Evolutionary conservation across 2,113 vertebrate species (phyloP), one percentile per base, ranked within the genome.

Genomic region (Sinocyclocheilus rhinocerous): DNA sequence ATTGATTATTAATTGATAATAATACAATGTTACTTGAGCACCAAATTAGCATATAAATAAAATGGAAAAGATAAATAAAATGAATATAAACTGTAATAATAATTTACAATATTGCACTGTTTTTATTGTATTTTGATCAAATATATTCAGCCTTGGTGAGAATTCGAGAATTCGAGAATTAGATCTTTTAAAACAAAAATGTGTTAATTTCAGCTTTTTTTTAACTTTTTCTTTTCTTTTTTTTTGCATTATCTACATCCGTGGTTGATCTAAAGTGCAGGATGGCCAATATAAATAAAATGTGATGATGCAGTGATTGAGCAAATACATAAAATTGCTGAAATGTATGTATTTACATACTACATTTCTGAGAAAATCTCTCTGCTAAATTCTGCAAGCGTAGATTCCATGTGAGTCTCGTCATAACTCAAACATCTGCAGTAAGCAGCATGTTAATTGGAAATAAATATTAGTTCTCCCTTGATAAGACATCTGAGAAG

Each of bases 401-500:
- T 33, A 70, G 67, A 36, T 70, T 70, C 67, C 67, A 36, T 33
- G 18, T 0, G 2, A 69, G 67, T 72, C 67, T 1, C 3, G 9
- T 72, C 69, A 72, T 72, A 72, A 42, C 18, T 36, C 69, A 39
- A 72, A 72, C 33, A 72, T 22, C 33, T 73, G 70, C 70, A n/a
- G 36, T 22, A 22, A 61, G 57, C 22, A n/a, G 22, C 57, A 61
- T n/a, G 57, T 10, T 61, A 4, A n/a, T n/a, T 10, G 22, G 20
- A 61, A 61, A 61, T 61, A n/a, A n/a, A n/a, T 61, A 3, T 61
- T 61, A 61, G 20, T 22, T 22, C 7, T 61, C 57, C 57, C 57
- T 61, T 61, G 22, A 61, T 61, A 61, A 61, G 57, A 61, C 57
- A 61, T 61, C 8, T 10, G 57, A 61, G 57, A 61, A 61, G 57